Base-by-base conservation (phyloP, 2,113 vertebrate species). In the Zosterops pallidus region DNA sequence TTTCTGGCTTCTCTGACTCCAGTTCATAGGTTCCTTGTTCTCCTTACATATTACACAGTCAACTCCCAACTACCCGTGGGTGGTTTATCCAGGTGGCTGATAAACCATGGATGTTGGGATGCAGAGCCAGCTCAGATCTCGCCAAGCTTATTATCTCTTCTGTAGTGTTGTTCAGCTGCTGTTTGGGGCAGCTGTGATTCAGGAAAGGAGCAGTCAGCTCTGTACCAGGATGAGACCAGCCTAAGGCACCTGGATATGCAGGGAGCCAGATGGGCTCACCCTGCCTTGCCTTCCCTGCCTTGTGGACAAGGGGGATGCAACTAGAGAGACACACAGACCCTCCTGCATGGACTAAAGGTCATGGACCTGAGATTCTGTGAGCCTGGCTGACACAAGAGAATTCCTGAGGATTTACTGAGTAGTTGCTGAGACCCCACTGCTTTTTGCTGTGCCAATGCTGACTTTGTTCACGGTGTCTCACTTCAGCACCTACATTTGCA, bases 41-140 rank as follows among this genome's bases (percentile, higher is more conserved):
- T 81, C 50, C 24, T 12, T 12, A 1, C 5, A 6, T 65, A 22
- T 62, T 80, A 57, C 9, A 65, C 13, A 70, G 71, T 83, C 64
- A 83, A 12, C 46, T 77, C 59, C 17, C 47, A 83, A 6, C 21
- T 50, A 42, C 26, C 52, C 0, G 0, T 70, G 55, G 59, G 86
- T 59, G 68, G 50, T 90, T 94, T 93, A 80, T 81, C 59, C 88
- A 93, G 59, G 71, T 74, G 68, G 55, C 83, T 95, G 92, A 63
- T 90, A 88, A 96, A 50, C 46, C 21, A 9, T 8, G 50, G 37
- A 35, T 52, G 42, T 8, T 55, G 46, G 72, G 55, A 70, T 83
- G 59, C 55, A 70, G 76, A 83, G 47, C 39, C 86, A 70, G 50
- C 68, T 90, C 26, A 28, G n/a, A 86, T 50, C 28, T 20, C 74